Conservation (phyloP, 2,113 vertebrate genomes). For the Malurus melanocephalus region DNA sequence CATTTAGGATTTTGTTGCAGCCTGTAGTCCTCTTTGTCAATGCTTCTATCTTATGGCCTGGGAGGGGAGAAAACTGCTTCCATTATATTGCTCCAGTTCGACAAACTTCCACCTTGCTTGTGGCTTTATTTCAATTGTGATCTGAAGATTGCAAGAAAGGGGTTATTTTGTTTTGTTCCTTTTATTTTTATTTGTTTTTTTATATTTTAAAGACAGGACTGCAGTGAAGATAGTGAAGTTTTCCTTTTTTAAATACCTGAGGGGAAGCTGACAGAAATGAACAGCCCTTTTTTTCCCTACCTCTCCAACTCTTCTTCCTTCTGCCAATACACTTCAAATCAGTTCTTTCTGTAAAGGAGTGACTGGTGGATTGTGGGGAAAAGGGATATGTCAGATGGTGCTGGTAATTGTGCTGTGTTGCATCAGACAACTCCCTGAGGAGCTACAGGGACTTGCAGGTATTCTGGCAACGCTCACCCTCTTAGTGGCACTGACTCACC, state of each 20-base stretch:
- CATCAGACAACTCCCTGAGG: slow-evolving; percentile 26
- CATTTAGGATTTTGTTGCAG: neutral
- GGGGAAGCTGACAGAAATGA: slow-evolving; percentile 35
- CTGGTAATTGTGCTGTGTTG: slow-evolving; percentile 39
- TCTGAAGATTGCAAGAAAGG: slow-evolving; percentile 2
- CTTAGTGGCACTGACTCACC: slow-evolving; percentile 22
- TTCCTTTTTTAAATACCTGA: slow-evolving; percentile 48
- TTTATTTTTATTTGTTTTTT: neutral
- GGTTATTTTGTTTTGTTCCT: neutral
- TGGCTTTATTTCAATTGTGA: neutral
- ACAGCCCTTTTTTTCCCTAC: neutral
- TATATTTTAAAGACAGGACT: slow-evolving; percentile 33
- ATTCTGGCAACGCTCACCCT: slow-evolving; percentile 17
- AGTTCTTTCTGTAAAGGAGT: slow-evolving; percentile 34
- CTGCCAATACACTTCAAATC: neutral
- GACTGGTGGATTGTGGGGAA: slow-evolving; percentile 41
- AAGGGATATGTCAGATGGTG: slow-evolving; percentile 24
- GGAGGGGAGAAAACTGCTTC: neutral
- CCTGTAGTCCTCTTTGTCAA: neutral
- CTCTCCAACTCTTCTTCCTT: slow-evolving; percentile 39
- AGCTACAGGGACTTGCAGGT: slow-evolving; percentile 47
- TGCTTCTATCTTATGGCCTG: neutral
- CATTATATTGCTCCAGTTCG: neutral
- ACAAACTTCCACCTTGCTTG: neutral
- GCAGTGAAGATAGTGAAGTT: slow-evolving; percentile 48